Conservation (phyloP, 2,888 invertebrate genomes). For the Ormyrus thymus region DNA sequence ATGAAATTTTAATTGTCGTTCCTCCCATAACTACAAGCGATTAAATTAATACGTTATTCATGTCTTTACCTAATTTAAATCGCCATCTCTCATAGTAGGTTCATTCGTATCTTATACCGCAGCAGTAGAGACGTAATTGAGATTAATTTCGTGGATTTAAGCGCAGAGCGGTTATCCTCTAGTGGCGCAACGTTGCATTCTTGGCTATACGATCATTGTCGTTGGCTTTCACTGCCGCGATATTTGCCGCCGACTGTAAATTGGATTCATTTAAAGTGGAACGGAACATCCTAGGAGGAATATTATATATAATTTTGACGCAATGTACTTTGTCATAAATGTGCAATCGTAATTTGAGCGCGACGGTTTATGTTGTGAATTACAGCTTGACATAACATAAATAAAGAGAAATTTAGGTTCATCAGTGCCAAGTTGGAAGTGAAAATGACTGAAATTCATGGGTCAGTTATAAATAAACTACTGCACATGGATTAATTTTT, state of each 20-base stretch:
- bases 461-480: too few species aligned
- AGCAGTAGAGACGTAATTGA: slow-evolving; percentile 31
- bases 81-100: too few species aligned
- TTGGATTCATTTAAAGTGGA: slow-evolving; percentile 41
- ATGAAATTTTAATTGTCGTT: too few species aligned
- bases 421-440: too few species aligned
- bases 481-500: too few species aligned
- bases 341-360: background rate
- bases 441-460: too few species aligned
- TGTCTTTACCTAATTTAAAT: too few species aligned
- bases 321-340: too few species aligned
- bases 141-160: slow-evolving; percentile 42
- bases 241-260: slow-evolving; percentile 29
- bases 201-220: slow-evolving; percentile 27
- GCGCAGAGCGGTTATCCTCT: slow-evolving; percentile 37
- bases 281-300: slow-evolving; percentile 18
- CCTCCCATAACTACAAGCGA: too few species aligned
- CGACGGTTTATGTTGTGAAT: slow-evolving; percentile 11
- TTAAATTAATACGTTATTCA: too few species aligned
- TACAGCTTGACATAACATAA: background rate
- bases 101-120: slow-evolving; percentile 16
- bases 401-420: background rate
- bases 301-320: too few species aligned
- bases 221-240: slow-evolving; percentile 1
- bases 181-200: background rate